phyloP scores from a whole-genome alignment of 2,888 invertebrate species.

The Prenolepis imparis region DNA sequence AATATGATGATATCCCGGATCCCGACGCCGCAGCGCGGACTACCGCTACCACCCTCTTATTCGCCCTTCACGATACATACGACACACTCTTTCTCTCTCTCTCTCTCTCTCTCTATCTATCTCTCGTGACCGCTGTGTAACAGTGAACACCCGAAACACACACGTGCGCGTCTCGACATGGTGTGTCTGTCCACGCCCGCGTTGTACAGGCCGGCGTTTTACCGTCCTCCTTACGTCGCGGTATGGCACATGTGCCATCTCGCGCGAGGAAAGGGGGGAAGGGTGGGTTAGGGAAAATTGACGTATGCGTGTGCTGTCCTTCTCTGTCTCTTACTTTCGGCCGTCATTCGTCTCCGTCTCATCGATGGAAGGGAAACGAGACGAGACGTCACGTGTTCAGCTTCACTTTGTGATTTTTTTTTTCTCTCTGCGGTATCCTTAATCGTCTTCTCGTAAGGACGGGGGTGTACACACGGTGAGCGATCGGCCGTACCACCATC shows the following conservation, averaged over 20 bases:
- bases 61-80: conserved; percentile 68
- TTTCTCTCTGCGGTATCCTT: conserved; percentile 61
- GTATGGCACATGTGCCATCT: conserved; percentile 45
- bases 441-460: conserved; percentile 64
- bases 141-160: conserved; percentile 22
- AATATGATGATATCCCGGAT: conserved; percentile 83
- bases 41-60: conserved; percentile 79
- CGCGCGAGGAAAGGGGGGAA: conserved; percentile 5
- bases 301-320: conserved; percentile 24
- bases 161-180: conserved; percentile 14
- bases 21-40: conserved; percentile 76
- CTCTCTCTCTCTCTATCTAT: conserved; percentile 35
- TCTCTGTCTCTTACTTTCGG: conserved; percentile 15
- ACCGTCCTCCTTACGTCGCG: conserved; percentile 38
- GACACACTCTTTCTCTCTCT: conserved; percentile 56
- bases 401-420: conserved; percentile 80
- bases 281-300: conserved; percentile 12
- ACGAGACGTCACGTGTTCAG: conserved; percentile 80
- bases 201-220: conserved; percentile 30
- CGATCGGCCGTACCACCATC: conserved; percentile 19
- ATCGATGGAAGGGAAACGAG: conserved; percentile 74
- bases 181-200: conserved; percentile 50
- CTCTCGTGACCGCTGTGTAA: conserved; percentile 38
- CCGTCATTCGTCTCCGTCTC: conserved; percentile 39
- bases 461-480: conserved; percentile 41